phyloP scores from a whole-genome alignment of 2,888 invertebrate species.

The Candidula unifasciata region DNA sequence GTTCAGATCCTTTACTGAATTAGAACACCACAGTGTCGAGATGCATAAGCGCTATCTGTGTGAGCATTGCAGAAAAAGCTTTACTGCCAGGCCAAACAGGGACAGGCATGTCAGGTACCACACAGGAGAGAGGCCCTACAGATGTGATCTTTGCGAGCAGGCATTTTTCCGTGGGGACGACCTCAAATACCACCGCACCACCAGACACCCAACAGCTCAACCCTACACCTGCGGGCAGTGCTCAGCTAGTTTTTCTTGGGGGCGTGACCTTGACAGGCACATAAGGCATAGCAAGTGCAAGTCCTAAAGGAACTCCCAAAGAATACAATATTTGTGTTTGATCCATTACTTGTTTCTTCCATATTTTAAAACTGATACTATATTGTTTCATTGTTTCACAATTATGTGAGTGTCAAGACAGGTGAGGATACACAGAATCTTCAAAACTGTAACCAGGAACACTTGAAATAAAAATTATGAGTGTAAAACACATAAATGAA shows the following conservation, averaged over 20 bases:
- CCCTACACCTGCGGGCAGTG: constrained; percentile 64
- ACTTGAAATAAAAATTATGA: too few species aligned
- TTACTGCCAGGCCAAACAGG: constrained; percentile 75
- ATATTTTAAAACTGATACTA: too few species aligned
- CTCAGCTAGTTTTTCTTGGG: constrained; percentile 62
- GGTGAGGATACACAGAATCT: not conserved
- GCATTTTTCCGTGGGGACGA: constrained; percentile 72
- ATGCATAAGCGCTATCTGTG: constrained; percentile 74
- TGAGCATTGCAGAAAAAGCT: constrained; percentile 74
- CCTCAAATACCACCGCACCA: constrained; percentile 71
- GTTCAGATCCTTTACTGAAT: constrained; percentile 66
- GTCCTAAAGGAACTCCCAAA: not conserved
- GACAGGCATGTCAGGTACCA: constrained; percentile 76
- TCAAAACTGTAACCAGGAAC: too few species aligned
- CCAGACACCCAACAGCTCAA: constrained; percentile 65
- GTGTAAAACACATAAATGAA: too few species aligned
- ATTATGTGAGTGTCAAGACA: too few species aligned
- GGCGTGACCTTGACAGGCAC: constrained; percentile 68
- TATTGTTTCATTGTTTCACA: too few species aligned
- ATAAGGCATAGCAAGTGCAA: constrained; percentile 52
- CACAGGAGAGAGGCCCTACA: constrained; percentile 75
- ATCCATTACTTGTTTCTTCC: not conserved
- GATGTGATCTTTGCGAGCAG: constrained; percentile 67
- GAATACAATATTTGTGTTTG: not conserved
- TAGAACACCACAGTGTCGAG: constrained; percentile 71